These are phyloP conservation scores for Pheosia gnoma DNA, from an alignment of 2,888 invertebrate species.

Conservation along the genomic window DNA sequence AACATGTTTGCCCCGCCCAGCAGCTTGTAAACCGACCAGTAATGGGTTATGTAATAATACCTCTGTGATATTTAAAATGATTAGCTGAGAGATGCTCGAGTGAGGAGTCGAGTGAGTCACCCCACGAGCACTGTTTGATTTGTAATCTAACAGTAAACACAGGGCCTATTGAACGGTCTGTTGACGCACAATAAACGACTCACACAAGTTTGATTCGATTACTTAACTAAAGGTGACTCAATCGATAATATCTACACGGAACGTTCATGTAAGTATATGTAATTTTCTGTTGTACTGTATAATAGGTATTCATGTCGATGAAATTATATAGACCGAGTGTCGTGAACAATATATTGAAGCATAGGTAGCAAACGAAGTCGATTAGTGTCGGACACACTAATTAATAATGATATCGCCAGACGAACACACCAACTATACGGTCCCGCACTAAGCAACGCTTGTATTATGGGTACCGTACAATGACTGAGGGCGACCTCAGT, in stretches of 20 bases:
- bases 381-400: no score
- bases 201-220: conserved; percentile 6
- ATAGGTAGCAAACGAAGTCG: no score
- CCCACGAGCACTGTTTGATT: conserved; percentile 57
- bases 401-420: no score
- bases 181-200: conserved; percentile 48
- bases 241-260: conserved; percentile 3
- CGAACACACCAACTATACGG: no score
- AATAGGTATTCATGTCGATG: neutral
- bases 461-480: no score
- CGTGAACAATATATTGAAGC: no score
- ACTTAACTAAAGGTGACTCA: conserved; percentile 29
- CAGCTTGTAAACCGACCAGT: conserved; percentile 35
- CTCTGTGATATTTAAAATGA: conserved; percentile 77
- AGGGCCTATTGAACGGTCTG: conserved; percentile 36
- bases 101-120: conserved; percentile 70
- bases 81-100: conserved; percentile 57
- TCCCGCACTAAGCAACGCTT: no score
- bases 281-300: conserved; percentile 4
- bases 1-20: conserved; percentile 19
- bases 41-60: conserved; percentile 63
- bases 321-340: no score
- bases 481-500: no score
- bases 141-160: conserved; percentile 57
- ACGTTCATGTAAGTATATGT: neutral